phyloP scores from a whole-genome alignment of 37 sponge, comb jelly and placozoan species.

The Hexactinellida sp. region DNA sequence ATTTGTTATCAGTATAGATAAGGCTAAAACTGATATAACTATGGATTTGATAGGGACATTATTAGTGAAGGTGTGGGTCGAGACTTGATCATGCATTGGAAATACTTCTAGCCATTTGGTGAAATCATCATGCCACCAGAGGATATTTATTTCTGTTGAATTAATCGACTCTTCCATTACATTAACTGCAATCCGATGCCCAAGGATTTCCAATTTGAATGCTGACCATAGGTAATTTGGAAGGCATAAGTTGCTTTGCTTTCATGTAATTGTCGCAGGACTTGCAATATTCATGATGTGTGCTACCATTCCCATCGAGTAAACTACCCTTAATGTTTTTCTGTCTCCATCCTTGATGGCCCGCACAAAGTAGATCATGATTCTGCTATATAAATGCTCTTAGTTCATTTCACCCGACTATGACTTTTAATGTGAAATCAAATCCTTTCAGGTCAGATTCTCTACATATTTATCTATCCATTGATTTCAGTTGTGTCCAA shows the following conservation, averaged over 20 bases:
- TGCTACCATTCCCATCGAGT: no score
- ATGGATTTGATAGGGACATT: no score
- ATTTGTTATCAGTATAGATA: no score
- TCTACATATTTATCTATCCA: slow-evolving; percentile 30
- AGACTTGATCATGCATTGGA: no score
- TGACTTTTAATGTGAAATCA: neutral
- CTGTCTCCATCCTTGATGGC: slow-evolving; percentile 30
- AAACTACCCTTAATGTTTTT: slow-evolving; percentile 4
- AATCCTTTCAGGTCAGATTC: slow-evolving; percentile 18
- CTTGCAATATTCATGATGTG: slow-evolving; percentile 20
- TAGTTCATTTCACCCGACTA: neutral
- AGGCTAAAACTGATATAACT: no score
- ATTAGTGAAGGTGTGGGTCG: no score
- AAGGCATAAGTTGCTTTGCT: slow-evolving; percentile 16
- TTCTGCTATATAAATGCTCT: neutral
- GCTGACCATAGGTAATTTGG: slow-evolving; percentile 1
- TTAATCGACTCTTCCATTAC: slow-evolving; percentile 26
- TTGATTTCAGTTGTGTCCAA: slow-evolving; percentile 19
- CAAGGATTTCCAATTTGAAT: slow-evolving; percentile 22
- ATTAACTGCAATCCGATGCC: slow-evolving; percentile 28
- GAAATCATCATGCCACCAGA: neutral
- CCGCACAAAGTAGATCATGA: slow-evolving; percentile 19
- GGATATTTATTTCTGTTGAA: slow-evolving; percentile 1
- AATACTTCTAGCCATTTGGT: no score
- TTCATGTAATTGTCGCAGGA: slow-evolving; percentile 17